Evolutionary conservation across 2,888 invertebrate genomes (phyloP), one percentile per base, ranked within the genome.

Genomic region (Neria commutata): DNA sequence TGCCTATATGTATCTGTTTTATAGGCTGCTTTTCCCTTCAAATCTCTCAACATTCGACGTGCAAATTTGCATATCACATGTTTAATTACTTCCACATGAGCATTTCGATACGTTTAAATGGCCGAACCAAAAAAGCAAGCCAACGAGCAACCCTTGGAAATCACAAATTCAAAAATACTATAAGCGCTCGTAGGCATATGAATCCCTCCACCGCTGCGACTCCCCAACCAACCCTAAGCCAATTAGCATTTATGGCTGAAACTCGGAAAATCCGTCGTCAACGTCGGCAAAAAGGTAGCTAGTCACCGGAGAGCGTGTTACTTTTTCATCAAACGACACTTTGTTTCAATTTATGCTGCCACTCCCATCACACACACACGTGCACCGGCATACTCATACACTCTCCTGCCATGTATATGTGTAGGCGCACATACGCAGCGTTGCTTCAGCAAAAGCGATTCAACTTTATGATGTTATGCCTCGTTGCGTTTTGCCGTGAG

Each of bases 401-500:
- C 37, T 21, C n/a, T 14, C 3, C 21, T 16, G n/a, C 6, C 6
- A 42, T 42, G 16, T 16, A 42, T 8, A 14, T 16, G 16, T 8
- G 16, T 16, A 42, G 8, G 16, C 17, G 11, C 6, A 33, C 10
- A 54, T 26, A 14, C 37, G 10, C 37, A 34, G 17, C 46, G 24
- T 21, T 34, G n/a, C n/a, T n/a, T n/a, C n/a, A n/a, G n/a, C 33
- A 47, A 51, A 52, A 55, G 19, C 23, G 46, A 52, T 51, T 45
- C 25, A 24, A 6, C 40, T 54, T 62, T 60, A 64, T 60, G 54
- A 60, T 61, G 56, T 62, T 60, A 62, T 58, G 62, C 53, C 61
- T 64, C 57, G 55, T 59, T 65, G 65, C 57, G 49, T 63, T 64
- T 58, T 51, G 42, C 58, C 50, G 60, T 65, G 58, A 65, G 61